Evolutionary conservation across 2,888 invertebrate genomes (phyloP), one percentile per base, ranked within the genome.

Genomic region (Sepiola atlantica): DNA sequence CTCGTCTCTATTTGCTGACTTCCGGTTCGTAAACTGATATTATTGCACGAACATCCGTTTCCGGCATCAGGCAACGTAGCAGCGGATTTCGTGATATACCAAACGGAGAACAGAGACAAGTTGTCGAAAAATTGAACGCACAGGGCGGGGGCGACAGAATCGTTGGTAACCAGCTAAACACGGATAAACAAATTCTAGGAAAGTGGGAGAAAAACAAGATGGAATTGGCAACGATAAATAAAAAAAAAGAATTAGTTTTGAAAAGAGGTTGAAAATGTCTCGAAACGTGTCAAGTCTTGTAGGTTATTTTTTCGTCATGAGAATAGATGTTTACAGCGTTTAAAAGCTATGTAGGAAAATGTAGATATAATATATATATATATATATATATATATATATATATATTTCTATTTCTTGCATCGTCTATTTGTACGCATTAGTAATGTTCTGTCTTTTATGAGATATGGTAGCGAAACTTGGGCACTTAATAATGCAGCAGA

Each of bases 11-110:
- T 77, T 77, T 77, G 77, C n/a, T 77, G 77, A 77, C 77, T 77
- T 77, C 77, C 77, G 77, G 77, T 77, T 77, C 77, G n/a, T 77
- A 77, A 77, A 77, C n/a, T 77, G n/a, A 77, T 16, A 77, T n/a
- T 77, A 77, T 77, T 32, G 77, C 77, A 77, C 77, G 77, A 77
- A 77, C 77, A 16, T 77, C 77, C 77, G 77, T n/a, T 77, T 77
- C 77, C 77, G 77, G n/a, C 77, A n/a, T 77, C 77, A n/a, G 77
- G 77, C n/a, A n/a, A 32, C 16, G 77, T n/a, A 14, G 32, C 77
- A 14, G n/a, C n/a, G n/a, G 12, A 77, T 77, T 77, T 77, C 77
- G 77, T 77, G 77, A 77, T 77, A 77, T 77, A 77, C 32, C 77
- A 77, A 77, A 77, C n/a, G 77, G 77, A 77, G 77, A 77, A 32